These are phyloP conservation scores for Procambarus clarkii DNA, from an alignment of 1,140 invertebrate genomes.

Conservation along the genomic window DNA sequence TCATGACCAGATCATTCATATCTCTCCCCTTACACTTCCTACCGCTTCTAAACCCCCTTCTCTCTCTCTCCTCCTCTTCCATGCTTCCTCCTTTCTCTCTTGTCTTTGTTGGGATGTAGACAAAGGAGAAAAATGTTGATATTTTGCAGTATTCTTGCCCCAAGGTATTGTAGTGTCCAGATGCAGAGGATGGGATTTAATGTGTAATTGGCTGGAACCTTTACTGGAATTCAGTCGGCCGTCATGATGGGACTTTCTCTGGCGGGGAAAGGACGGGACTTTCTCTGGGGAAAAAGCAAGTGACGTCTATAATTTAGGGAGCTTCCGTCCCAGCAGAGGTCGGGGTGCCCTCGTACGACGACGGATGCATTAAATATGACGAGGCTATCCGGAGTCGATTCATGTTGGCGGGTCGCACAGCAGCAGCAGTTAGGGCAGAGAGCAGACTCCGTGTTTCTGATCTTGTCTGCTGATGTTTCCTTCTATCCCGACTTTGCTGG, in stretches of 20 bases:
- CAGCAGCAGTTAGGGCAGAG: background rate
- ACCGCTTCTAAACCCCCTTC: background rate
- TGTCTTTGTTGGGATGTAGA: background rate
- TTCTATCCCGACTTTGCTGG: no score
- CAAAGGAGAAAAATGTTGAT: background rate
- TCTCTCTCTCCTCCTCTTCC: background rate
- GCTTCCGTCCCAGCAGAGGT: background rate
- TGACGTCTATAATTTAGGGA: conserved; percentile 30
- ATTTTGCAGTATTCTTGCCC: background rate
- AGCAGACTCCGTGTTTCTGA: background rate
- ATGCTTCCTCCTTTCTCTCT: background rate
- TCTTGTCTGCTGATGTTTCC: background rate
- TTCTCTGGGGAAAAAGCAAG: background rate
- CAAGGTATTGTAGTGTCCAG: background rate
- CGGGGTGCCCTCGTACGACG: conserved; percentile 31
- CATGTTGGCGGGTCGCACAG: background rate
- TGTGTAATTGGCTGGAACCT: background rate
- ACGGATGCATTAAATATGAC: conserved; percentile 43
- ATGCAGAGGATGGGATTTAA: conserved; percentile 3
- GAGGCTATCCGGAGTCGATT: background rate
- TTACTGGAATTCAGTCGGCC: background rate
- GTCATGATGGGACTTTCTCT: no score
- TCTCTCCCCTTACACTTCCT: background rate
- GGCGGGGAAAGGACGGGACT: background rate
- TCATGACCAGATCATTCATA: no score